Evolutionary conservation across 2,888 invertebrate species (phyloP), one percentile per base, ranked within the genome.

Genomic region (Agriotes lineatus): DNA sequence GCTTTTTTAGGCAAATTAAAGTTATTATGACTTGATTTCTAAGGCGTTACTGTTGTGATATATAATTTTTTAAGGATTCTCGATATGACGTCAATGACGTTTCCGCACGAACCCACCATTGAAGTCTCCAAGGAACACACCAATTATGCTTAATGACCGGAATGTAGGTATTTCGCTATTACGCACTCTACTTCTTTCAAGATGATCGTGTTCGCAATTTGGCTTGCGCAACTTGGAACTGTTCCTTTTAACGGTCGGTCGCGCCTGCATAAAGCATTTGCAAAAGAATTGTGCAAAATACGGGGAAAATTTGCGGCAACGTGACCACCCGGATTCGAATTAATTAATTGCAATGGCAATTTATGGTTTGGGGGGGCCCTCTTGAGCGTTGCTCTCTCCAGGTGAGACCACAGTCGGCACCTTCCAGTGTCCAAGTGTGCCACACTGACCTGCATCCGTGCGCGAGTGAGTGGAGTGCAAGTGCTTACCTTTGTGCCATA

Each of bases 401-500:
- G 33, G 42, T 54, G 44, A 37, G 25, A 63, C 50, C 58, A 59
- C 59, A 63, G 68, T 68, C 68, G 48, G 52, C 44, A 63, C 68
- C 50, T 63, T 63, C 68, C 50, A 63, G 58, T 58, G 63, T 33
- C 59, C 63, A 63, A 68, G 63, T 68, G 42, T 66, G 58, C 61
- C 69, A 62, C 65, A 71, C 66, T 69, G 57, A 71, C 69, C 63
- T 69, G 68, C 56, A 69, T 58, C 59, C 66, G 71, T 59, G 69
- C 65, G 71, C 61, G 69, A 56, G 68, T 71, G 62, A 71, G 69
- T 71, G 69, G 35, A 44, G 68, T 63, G 68, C 39, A 48, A 65
- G 69, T 71, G 71, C 50, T 59, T 66, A 64, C 45, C 44, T 64
- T 65, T 65, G 71, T 71, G 71, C 71, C 71, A 71, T 71, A 71